These are phyloP conservation scores for Dryocosmus kuriphilus DNA, from an alignment of 2,888 invertebrate genomes.

Conservation along the genomic window DNA sequence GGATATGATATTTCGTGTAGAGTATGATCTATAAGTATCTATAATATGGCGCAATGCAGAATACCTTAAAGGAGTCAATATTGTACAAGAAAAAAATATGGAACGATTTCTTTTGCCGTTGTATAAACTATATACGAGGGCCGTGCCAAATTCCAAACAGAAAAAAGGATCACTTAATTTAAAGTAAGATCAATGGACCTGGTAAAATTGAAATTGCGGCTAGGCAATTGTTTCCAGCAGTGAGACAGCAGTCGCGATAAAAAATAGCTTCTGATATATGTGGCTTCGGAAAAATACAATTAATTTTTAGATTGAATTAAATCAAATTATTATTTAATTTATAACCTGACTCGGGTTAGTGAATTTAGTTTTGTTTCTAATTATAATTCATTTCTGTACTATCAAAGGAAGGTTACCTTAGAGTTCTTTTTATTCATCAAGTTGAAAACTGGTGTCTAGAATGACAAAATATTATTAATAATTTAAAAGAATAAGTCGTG, in stretches of 20 bases:
- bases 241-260: not conserved
- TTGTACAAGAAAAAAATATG: constrained; percentile 25
- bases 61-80: constrained; percentile 13
- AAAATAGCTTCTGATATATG: not conserved
- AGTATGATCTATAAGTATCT: not conserved
- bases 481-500: not conserved
- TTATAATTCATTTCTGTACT: not conserved
- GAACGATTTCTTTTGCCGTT: constrained; percentile 18
- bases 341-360: not conserved
- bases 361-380: not conserved
- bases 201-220: constrained; percentile 21
- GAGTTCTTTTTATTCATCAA: constrained; percentile 18
- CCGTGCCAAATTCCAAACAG: constrained; percentile 10
- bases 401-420: not conserved
- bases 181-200: constrained; percentile 6
- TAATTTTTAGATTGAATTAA: not conserved
- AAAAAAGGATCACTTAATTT: not conserved
- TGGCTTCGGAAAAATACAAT: too few relatives aligned
- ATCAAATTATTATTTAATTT: not conserved
- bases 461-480: constrained; percentile 9
- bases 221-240: not conserved
- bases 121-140: too few relatives aligned
- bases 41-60: constrained; percentile 35
- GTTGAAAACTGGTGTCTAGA: not conserved
- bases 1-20: constrained; percentile 2